Base-by-base conservation (phyloP, 2,888 invertebrate genomes). In the Notodonta dromedarius region DNA sequence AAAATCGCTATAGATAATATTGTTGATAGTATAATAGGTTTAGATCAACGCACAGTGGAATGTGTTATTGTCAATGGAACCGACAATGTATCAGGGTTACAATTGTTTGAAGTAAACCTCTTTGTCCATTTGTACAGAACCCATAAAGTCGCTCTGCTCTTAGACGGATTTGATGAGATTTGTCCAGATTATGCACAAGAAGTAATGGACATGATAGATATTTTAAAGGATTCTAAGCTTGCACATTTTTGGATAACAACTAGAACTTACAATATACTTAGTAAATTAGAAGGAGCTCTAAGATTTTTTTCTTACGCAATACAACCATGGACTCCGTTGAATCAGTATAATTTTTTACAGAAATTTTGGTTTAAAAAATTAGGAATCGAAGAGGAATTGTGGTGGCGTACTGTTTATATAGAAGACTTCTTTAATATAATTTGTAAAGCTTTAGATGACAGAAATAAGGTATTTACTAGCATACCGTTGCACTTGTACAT, bases 401-500 rank as follows among this genome's bases (percentile, higher is more conserved):
- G 51, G 2, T 46, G 62, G 24, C 44, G 52, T n/a, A 12, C 42
- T 24, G 53, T 32, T n/a, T 46, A 48, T 40, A 39, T 56, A 24
- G 56, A 44, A 40, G 59, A 56, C 44, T 67, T 67, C 64, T 56
- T 67, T 14, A 24, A 14, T 9, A 54, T 58, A 16, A 44, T 67
- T 46, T 61, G 60, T 13, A 52, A 42, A 5, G 58, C 58, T 5
- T 58, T 62, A 52, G 52, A 50, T 13, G 56, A 67, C 46, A 53
- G 46, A 39, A 57, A 64, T 4, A 58, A 58, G 55, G 58, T 63
- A 44, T 70, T 74, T 53, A 69, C 69, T 6, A 63, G 67, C 50
- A 65, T 65, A 48, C 74, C 74, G 14, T 62, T 74, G 39, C 74
- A 74, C 32, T 57, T 74, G 48, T 58, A 58, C n/a, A 72, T 74